Evolutionary conservation across 2,797 vertebrate genomes (phyloP).

Genomic region (Natrix natrix): DNA sequence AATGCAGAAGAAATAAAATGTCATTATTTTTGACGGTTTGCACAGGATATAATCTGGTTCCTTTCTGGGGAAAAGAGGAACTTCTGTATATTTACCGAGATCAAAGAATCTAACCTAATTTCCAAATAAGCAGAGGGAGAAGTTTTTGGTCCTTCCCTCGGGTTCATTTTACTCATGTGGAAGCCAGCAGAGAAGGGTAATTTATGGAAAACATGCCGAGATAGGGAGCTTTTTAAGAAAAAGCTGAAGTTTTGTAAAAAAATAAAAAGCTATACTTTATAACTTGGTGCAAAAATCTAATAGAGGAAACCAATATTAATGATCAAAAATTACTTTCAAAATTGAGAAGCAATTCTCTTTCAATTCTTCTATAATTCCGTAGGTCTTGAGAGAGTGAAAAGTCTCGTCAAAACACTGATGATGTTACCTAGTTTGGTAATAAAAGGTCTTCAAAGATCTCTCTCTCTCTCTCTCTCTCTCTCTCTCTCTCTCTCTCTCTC

Average conservation of each 20-base stretch:
- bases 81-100: too few species aligned
- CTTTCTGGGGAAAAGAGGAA: background rate
- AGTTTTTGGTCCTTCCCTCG: background rate
- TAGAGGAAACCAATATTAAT: background rate
- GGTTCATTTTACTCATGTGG: background rate
- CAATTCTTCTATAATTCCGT: background rate
- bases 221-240: background rate
- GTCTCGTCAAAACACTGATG: background rate
- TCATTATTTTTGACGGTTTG: background rate
- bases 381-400: background rate
- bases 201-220: background rate
- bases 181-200: background rate
- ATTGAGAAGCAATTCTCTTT: background rate
- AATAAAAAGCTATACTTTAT: background rate
- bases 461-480: background rate
- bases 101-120: too few species aligned
- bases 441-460: background rate
- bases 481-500: background rate
- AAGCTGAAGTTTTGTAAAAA: background rate
- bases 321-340: background rate
- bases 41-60: background rate
- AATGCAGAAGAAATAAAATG: background rate
- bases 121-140: background rate
- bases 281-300: background rate
- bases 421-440: background rate